phyloP scores from a whole-genome alignment of 1,140 invertebrate genomes.

The Papilio glaucus region DNA sequence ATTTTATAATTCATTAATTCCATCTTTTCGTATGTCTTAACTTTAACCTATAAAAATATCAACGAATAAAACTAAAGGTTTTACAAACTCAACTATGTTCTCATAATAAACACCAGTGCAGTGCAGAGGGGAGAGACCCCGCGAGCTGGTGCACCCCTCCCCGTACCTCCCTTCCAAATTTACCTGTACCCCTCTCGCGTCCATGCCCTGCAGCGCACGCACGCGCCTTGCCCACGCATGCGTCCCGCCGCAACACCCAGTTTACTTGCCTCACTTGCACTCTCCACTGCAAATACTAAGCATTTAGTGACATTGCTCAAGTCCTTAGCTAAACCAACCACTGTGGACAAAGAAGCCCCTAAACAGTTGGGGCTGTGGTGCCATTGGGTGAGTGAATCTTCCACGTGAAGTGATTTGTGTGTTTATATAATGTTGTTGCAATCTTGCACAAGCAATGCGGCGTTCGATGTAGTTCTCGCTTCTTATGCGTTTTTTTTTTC shows the following conservation, averaged over 20 bases:
- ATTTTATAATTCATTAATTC: too few species aligned
- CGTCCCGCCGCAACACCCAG: background rate
- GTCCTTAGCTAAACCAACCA: background rate
- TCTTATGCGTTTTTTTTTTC: too few species aligned
- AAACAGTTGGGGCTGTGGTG: background rate
- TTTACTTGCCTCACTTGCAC: slow-evolving; percentile 23
- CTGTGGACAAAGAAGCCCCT: background rate
- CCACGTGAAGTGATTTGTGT: background rate
- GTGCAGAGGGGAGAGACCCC: too few species aligned
- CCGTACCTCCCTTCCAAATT: too few species aligned
- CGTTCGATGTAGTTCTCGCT: too few species aligned
- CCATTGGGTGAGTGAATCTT: background rate
- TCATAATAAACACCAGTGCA: background rate
- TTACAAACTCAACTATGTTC: too few species aligned
- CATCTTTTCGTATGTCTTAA: too few species aligned
- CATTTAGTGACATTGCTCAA: background rate
- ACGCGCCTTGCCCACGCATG: slow-evolving; percentile 16
- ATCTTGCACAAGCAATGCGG: too few species aligned
- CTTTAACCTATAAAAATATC: too few species aligned
- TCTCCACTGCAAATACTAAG: background rate
- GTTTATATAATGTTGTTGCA: background rate
- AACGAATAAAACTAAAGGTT: too few species aligned
- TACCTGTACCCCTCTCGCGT: slow-evolving; percentile 11
- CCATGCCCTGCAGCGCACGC: slow-evolving; percentile 47
- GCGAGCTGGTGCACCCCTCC: too few species aligned